Base-by-base conservation (phyloP, 2,888 invertebrate species). In the Andrena chrysosceles region DNA sequence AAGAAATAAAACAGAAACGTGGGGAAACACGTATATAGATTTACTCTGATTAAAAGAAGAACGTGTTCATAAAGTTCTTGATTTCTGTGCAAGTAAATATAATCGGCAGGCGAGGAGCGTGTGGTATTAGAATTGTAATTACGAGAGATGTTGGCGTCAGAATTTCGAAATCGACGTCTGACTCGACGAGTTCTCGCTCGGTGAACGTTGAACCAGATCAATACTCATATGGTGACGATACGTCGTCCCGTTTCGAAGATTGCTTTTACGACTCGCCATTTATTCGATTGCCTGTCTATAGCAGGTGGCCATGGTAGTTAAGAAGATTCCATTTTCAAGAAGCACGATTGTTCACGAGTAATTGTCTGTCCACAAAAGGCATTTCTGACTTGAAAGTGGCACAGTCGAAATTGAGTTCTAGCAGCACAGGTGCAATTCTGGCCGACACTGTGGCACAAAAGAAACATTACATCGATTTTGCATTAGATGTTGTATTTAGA, bases 141-240 rank as follows among this genome's bases (percentile, higher is more conserved):
- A 31, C 13, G 16, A 31, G 7, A 8, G 20, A 0, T 7, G 10
- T 13, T 23, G n/a, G 5, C 5, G 7, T n/a, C 2, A 10, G 7
- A 49, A 35, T 60, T 56, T 35, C 10, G 4, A 16, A 62, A 62
- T 33, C 10, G 3, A 6, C 23, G 20, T 2, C 7, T 20, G 20
- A 42, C 29, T 73, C 29, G 52, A 64, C 13, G 16, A 26, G 23
- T 42, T 23, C 48, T n/a, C 35, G 59, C 20, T 56, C 20, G 35
- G 33, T 20, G 49, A 71, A 63, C 54, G 29, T 63, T 63, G 42
- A 72, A 77, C 42, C 48, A 23, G 69, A 52, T 69, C 75, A 42
- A 75, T 74, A 66, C 73, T 73, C 23, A 26, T 73, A 35, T 52
- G 60, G 66, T 35, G 74, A 77, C 31, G 29, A 74, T 74, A 66